Evolutionary conservation across 2,797 vertebrate genomes (phyloP), one percentile per base, ranked within the genome.

Genomic region (Bradypodion ventrale): DNA sequence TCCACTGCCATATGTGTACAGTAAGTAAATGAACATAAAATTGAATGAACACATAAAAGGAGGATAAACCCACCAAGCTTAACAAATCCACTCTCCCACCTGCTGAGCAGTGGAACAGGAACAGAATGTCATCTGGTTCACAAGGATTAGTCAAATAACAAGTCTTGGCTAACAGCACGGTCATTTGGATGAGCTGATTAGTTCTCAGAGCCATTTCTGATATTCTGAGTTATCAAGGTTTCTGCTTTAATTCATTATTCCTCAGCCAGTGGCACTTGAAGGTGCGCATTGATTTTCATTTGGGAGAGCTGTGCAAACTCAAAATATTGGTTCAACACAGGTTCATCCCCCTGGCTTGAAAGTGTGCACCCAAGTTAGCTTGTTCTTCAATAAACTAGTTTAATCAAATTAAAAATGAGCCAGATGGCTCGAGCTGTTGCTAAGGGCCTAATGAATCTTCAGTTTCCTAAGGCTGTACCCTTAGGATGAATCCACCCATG

Each of bases 1-100:
- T 94, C 85, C 79, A 37, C 70, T 15, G 83, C 92, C 91, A 89
- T 92, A 93, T 93, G 89, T 82, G 82, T 89, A 90, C 85, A 93
- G 83, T 88, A 93, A 93, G 90, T 88, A 94, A 94, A 93, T 89
- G 88, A 94, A 94, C 82, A 92, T 88, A 92, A 94, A 93, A 93
- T 87, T 91, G 87, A 94, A 93, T 19, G 75, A 94, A 90, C 83
- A 86, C 74, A 92, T 92, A 92, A 94, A 95, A 92, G 79, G 89
- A 93, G 80, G 87, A 85, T 93, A 95, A 95, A 90, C 63, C 44
- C 74, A 89, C 65, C 44, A 90, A 92, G 90, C 83, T 94, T 92
- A 94, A 94, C 66, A 29, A 95, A 94, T 91, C 83, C 78, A 89
- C 90, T 94, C 66, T 93, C 84, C 88, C 80, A 85, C 88, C 87